Evolutionary conservation across 2,888 invertebrate genomes (phyloP), one percentile per base, ranked within the genome.

Genomic region (Ichneumon xanthorius): DNA sequence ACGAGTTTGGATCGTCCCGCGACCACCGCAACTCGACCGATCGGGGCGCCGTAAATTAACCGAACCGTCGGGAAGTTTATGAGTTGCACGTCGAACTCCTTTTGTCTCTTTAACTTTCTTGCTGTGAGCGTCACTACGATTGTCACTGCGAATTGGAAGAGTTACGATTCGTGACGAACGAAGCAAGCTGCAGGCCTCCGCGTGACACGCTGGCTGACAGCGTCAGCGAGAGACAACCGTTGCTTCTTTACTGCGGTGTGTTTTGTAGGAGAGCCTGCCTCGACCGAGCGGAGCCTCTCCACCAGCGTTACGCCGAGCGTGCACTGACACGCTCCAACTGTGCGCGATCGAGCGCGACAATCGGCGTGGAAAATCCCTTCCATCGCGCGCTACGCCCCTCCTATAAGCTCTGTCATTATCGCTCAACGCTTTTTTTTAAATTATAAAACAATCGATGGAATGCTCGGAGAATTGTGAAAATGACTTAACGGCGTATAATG

Each of bases 161-260:
- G 16, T 61, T n/a, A 5, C 30, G 16, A 30, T 61, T 16, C 9
- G 30, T 61, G 61, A 30, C 30, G 4, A 33, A 1, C 26, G 61
- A 26, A 30, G 30, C 22, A 30, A 5, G n/a, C 61, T 5, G 61
- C 26, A 33, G n/a, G 45, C 48, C 33, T 19, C 4, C 5, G 6
- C 19, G 45, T 14, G 55, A 11, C 9, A 53, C 65, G 72, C 50
- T 37, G 48, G 19, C 33, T 61, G 58, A 65, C 78, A 82, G 85
- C 89, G 77, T 90, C 90, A 89, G 90, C 88, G 86, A 89, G 89
- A 89, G 89, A 88, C 91, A 90, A 87, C 89, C 84, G 90, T 89
- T 88, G 86, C 86, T 89, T 87, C 89, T 90, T 89, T 75, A 92
- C 92, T 91, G 76, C 87, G 89, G 87, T 88, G 90, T 89, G 88